These are phyloP conservation scores for Alosa sapidissima DNA, from an alignment of 2,797 vertebrate species.

Conservation along the genomic window DNA sequence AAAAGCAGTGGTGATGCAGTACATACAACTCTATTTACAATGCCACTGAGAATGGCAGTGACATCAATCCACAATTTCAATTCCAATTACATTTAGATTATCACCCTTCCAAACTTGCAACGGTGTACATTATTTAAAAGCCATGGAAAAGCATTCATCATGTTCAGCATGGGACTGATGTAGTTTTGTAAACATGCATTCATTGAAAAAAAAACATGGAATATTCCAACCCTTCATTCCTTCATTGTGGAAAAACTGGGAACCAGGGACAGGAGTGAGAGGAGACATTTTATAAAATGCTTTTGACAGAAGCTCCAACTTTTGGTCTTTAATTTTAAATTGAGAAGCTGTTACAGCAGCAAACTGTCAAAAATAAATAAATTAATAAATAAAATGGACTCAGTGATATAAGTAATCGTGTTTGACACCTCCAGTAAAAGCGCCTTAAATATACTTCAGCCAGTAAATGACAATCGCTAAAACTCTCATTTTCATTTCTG, in stretches of 20 bases:
- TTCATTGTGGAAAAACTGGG: not conserved
- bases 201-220: not conserved
- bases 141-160: constrained; percentile 20
- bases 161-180: not conserved
- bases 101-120: not conserved
- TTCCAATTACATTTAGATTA: not conserved
- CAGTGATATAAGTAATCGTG: not conserved
- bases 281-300: not conserved
- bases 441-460: not conserved
- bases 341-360: not conserved
- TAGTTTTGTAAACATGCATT: constrained; percentile 16
- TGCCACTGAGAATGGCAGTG: not conserved
- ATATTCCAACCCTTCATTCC: not conserved
- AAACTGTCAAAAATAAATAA: constrained; percentile 1
- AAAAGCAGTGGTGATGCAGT: constrained; percentile 9
- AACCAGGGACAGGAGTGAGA: constrained; percentile 12
- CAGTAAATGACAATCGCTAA: not conserved
- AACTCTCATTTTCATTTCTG: not conserved
- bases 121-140: not conserved
- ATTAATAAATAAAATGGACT: constrained; percentile 14
- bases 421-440: not conserved
- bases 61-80: not conserved
- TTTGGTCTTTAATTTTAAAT: constrained; percentile 5
- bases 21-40: constrained; percentile 21
- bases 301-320: constrained; percentile 14